phyloP scores from a whole-genome alignment of 2,797 vertebrate species.

The Sebastes hubbsi region DNA sequence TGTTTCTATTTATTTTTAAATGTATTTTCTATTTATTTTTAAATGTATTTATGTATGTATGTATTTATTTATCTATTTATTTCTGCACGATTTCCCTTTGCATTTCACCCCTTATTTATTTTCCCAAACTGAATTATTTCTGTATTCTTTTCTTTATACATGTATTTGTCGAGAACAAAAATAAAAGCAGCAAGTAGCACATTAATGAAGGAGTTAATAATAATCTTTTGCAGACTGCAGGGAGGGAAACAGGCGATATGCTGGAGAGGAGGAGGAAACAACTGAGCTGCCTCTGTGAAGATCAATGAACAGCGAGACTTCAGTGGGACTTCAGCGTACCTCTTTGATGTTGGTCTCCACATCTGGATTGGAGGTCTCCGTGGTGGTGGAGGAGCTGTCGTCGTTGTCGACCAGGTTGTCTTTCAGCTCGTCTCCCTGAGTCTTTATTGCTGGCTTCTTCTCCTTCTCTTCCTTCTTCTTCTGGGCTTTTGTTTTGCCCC shows the following conservation, averaged over 20 bases:
- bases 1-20: too few relatives aligned
- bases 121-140: too few relatives aligned
- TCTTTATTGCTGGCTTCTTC: slow-evolving; percentile 86
- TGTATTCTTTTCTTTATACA: too few relatives aligned
- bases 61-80: too few relatives aligned
- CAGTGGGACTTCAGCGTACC: slow-evolving; percentile 65
- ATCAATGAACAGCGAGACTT: too few relatives aligned
- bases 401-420: slow-evolving; percentile 92
- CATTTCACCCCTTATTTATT: too few relatives aligned
- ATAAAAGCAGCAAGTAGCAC: background rate
- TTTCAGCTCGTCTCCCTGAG: slow-evolving; percentile 91
- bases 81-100: too few relatives aligned
- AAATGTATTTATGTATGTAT: too few relatives aligned
- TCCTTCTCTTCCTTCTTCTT: slow-evolving; percentile 94
- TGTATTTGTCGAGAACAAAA: too few relatives aligned
- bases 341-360: slow-evolving; percentile 92
- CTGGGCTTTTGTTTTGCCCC: slow-evolving; percentile 90
- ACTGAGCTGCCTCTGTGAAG: too few relatives aligned
- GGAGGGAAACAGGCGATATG: background rate
- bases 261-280: background rate
- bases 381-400: slow-evolving; percentile 98
- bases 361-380: slow-evolving; percentile 97
- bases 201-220: background rate
- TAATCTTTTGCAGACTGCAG: background rate
- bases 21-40: too few relatives aligned